A percentile compares a stretch with the other conserved stretches of the same genome.
Conservation (phyloP, 1,140 invertebrate genomes). For the Saccostrea echinata region DNA sequence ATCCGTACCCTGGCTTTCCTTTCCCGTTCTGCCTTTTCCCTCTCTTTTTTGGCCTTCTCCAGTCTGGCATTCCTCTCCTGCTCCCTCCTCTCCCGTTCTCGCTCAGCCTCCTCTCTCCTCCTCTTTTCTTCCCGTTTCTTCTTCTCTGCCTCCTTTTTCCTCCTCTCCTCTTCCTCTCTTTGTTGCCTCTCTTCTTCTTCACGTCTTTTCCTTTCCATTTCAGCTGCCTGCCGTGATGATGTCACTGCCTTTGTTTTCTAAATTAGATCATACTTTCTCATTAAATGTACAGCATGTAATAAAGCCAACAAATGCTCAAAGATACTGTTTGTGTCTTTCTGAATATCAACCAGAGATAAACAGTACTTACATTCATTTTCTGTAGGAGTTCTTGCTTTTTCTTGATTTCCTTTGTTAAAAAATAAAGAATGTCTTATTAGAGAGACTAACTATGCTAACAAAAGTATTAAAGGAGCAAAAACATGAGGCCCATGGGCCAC, state of each 20-base stretch:
- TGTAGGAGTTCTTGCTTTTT: slow-evolving; percentile 76
- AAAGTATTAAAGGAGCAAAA: too few relatives aligned
- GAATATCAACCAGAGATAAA: not conserved
- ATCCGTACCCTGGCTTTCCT: slow-evolving; percentile 29
- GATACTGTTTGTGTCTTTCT: too few relatives aligned
- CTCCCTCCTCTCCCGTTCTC: slow-evolving; percentile 52
- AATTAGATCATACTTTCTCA: not conserved
- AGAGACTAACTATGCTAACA: not conserved
- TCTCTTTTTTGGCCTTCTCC: slow-evolving; percentile 47
- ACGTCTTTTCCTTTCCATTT: slow-evolving; percentile 61
- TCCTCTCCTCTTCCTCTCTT: slow-evolving; percentile 56
- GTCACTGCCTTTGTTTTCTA: slow-evolving; percentile 46
- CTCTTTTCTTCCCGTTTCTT: slow-evolving; percentile 48
- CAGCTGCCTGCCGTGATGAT: slow-evolving; percentile 51
- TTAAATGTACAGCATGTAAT: not conserved
- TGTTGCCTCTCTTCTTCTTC: slow-evolving; percentile 55
- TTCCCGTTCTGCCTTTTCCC: slow-evolving; percentile 50
- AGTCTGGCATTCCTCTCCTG: slow-evolving; percentile 42
- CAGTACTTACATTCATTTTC: slow-evolving; percentile 75
- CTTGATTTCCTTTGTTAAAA: slow-evolving; percentile 75
- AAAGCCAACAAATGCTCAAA: not conserved
- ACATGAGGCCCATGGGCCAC: too few relatives aligned
- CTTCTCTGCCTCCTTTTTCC: slow-evolving; percentile 53
- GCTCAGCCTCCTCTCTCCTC: slow-evolving; percentile 57
- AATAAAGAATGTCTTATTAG: not conserved